Percentiles rank a stretch among this genome's conserved stretches.
These are phyloP conservation scores for Bellardia bayeri DNA, from an alignment of 2,888 invertebrate genomes.

Conservation along the genomic window DNA sequence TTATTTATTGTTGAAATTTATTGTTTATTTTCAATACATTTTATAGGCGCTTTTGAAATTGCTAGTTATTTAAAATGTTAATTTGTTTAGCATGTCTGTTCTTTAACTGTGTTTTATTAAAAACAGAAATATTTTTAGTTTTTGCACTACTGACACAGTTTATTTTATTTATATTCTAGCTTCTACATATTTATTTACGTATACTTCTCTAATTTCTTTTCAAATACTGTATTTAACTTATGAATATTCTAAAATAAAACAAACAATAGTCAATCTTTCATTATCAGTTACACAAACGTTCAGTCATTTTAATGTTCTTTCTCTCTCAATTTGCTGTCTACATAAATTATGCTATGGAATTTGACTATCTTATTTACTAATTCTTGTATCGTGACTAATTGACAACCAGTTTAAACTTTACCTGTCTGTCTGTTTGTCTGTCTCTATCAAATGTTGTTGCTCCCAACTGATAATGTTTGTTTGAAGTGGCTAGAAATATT, in stretches of 20 bases:
- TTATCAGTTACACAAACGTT: background rate
- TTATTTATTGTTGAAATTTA: background rate
- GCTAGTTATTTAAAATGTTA: background rate
- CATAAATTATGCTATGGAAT: slow-evolving; percentile 1
- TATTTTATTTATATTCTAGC: background rate
- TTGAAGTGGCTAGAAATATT: background rate
- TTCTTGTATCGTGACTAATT: background rate
- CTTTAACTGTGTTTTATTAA: background rate
- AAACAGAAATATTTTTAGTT: background rate
- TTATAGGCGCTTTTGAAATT: background rate
- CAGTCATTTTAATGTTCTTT: background rate
- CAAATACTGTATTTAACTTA: slow-evolving; percentile 16
- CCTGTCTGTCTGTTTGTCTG: background rate
- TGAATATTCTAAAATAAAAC: slow-evolving; percentile 28
- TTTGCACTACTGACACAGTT: slow-evolving; percentile 42
- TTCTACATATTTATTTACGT: background rate
- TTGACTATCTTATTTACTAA: background rate
- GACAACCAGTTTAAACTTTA: slow-evolving; percentile 35
- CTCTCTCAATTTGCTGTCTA: background rate
- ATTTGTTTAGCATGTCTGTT: background rate
- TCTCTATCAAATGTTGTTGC: background rate
- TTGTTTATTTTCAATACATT: slow-evolving; percentile 1
- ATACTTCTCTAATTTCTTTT: slow-evolving; percentile 25
- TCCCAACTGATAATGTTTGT: background rate
- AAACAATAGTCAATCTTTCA: slow-evolving; percentile 15